phyloP scores from a whole-genome alignment of 2,113 vertebrate species.

The Corvus moneduloides region DNA sequence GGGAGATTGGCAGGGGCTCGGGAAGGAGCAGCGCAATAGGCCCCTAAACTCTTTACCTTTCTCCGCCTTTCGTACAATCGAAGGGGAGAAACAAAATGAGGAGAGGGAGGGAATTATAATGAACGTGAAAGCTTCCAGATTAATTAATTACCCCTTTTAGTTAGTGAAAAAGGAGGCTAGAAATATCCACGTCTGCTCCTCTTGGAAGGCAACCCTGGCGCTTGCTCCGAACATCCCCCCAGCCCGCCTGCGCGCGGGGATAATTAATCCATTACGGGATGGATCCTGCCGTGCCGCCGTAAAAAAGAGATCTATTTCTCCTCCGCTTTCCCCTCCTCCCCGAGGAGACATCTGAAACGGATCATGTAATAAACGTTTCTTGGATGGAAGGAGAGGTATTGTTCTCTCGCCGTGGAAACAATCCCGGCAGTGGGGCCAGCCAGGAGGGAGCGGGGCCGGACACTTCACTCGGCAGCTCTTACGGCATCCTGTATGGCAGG shows the following conservation, averaged over 20 bases:
- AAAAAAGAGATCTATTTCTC: conserved; percentile 42
- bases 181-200: conserved; percentile 18
- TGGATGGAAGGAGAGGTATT: conserved; percentile 61
- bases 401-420: conserved; percentile 55
- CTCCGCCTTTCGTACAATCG: neutral
- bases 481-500: neutral
- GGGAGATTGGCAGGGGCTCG: neutral
- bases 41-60: neutral
- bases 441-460: neutral
- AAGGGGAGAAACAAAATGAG: neutral
- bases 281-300: neutral
- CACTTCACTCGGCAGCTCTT: neutral
- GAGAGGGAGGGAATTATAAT: neutral
- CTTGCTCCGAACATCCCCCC: neutral
- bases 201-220: conserved; percentile 30
- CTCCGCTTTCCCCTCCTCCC: conserved; percentile 25
- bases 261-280: conserved; percentile 60
- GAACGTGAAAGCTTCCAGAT: conserved; percentile 2
- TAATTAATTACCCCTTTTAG: conserved; percentile 56
- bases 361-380: conserved; percentile 55
- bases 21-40: neutral
- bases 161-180: neutral
- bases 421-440: neutral
- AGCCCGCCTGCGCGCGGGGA: neutral
- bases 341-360: conserved; percentile 35